Conservation (phyloP, 2,888 invertebrate genomes). For the Drosophila crucigera region DNA sequence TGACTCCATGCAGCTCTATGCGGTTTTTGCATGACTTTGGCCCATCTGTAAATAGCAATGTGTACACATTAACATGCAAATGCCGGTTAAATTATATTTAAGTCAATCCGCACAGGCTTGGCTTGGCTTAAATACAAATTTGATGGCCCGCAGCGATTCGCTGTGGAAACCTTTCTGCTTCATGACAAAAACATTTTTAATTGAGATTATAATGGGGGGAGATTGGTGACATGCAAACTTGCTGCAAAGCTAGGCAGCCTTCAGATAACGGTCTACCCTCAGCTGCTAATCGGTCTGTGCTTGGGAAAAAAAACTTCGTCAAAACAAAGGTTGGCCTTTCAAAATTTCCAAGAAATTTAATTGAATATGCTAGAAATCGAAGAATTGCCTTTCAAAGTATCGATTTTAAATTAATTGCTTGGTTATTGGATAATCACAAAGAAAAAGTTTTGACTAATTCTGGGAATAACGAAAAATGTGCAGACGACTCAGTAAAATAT, state of each 20-base stretch:
- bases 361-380: neutral
- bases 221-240: conserved; percentile 13
- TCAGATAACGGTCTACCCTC: neutral
- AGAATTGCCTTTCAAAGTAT: neutral
- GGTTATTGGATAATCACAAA: neutral
- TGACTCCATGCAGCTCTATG: conserved; percentile 49
- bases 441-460: neutral
- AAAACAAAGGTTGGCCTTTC: conserved; percentile 19
- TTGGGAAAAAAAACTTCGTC: conserved; percentile 2
- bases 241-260: conserved; percentile 13
- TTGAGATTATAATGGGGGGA: conserved; percentile 15
- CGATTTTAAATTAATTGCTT: neutral
- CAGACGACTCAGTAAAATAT: neutral
- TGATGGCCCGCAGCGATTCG: conserved; percentile 17
- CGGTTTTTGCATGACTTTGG: conserved; percentile 72
- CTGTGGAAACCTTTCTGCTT: neutral
- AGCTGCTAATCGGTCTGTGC: conserved; percentile 7
- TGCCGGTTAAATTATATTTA: conserved; percentile 32
- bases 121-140: conserved; percentile 19
- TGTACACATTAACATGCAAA: conserved; percentile 11
- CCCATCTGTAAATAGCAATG: conserved; percentile 63
- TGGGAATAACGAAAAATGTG: neutral
- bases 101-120: conserved; percentile 31
- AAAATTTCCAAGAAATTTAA: conserved; percentile 14
- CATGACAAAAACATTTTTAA: conserved; percentile 24